Evolutionary conservation across 2,888 invertebrate genomes (phyloP), one percentile per base, ranked within the genome.

Genomic region (Rhagonycha fulva): DNA sequence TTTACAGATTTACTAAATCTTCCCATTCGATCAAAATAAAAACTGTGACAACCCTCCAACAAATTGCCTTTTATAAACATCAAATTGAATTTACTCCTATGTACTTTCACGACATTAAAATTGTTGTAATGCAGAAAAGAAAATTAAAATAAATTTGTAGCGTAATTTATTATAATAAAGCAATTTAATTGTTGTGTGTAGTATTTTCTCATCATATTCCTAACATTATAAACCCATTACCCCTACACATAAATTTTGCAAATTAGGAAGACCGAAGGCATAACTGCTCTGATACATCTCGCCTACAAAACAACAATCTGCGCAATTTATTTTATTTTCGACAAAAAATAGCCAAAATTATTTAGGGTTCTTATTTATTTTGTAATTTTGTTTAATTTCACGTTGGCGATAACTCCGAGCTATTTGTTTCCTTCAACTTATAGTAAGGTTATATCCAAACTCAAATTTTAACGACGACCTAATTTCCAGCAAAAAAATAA

Each of bases 381-480:
- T 75, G 71, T 47, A 75, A 71, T 75, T 75, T 75, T 71, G 61
- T 62, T 66, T 71, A 70, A 70, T 74, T 74, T 70, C 66, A 66
- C 32, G 70, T 61, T 63, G 19, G 70, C 70, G 47, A 60, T 70
- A 67, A 66, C 70, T 71, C 30, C 26, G 30, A 71, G 66, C 70
- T 69, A 69, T 73, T 73, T 73, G 32, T 73, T 69, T 68, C 69
- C 62, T 73, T 47, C 47, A n/a, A 47, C n/a, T 47, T 47, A 32
- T 19, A 19, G 19, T 19, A 19, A 19, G n/a, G n/a, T n/a, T n/a
- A n/a, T 12, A 32, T n/a, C 9, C 47, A n/a, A 7, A 47, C 12
- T 32, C n/a, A 32, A 4, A 26, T 47, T 47, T 47, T 47, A 47
- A 47, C 7, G 47, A 47, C n/a, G n/a, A 47, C n/a, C 47, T 47